phyloP scores from a whole-genome alignment of 2,797 vertebrate species.

The Peromyscus melanophrys region DNA sequence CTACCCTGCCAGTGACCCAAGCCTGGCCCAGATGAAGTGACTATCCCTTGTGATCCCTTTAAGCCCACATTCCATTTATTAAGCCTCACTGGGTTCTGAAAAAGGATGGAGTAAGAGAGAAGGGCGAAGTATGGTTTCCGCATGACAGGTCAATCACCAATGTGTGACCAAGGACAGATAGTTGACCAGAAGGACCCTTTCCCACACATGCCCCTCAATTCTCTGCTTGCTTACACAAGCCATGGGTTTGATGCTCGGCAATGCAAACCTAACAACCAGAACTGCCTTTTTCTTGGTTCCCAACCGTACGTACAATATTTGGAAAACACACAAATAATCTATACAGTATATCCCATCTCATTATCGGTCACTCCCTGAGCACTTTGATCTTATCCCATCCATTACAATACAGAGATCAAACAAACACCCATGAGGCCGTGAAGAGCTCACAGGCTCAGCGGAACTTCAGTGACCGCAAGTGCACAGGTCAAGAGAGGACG shows the following conservation, averaged over 20 bases:
- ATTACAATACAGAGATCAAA: conserved; percentile 59
- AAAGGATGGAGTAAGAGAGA: background rate
- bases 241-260: background rate
- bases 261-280: background rate
- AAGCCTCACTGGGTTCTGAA: conserved; percentile 38
- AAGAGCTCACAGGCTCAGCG: conserved; percentile 13
- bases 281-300: background rate
- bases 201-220: background rate
- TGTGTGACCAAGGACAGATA: background rate
- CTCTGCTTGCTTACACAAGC: background rate
- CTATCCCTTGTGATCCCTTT: conserved; percentile 6
- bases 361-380: background rate
- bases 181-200: background rate
- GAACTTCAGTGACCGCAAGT: conserved; percentile 17
- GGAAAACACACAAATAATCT: conserved; percentile 52
- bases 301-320: conserved; percentile 5
- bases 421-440: conserved; percentile 57
- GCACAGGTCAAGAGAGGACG: conserved; percentile 38
- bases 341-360: background rate
- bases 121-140: background rate
- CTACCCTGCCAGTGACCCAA: conserved; percentile 66
- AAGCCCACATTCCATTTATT: conserved; percentile 69
- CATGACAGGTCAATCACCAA: background rate
- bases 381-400: conserved; percentile 15
- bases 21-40: conserved; percentile 13